Conservation (phyloP, 2,797 vertebrate species). For the Furcifer pardalis region DNA sequence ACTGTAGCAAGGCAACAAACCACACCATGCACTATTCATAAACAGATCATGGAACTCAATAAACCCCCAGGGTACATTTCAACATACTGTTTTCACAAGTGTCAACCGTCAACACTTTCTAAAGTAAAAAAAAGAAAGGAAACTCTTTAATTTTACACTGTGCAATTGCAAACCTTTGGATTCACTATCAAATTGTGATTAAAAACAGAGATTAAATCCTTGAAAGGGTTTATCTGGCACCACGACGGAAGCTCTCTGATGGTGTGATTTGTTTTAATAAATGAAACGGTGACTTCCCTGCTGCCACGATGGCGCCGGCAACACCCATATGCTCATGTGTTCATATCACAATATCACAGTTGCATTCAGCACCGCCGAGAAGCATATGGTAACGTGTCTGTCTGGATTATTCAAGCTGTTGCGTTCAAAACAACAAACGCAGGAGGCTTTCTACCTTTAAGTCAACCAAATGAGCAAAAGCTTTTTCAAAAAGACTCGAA, state of each 20-base stretch:
- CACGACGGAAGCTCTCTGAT: slow-evolving; percentile 10
- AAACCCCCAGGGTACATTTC: background rate
- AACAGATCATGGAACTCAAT: background rate
- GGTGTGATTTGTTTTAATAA: slow-evolving; percentile 22
- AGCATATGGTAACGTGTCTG: background rate
- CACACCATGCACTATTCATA: background rate
- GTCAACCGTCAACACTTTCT: background rate
- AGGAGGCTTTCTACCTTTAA: slow-evolving; percentile 14
- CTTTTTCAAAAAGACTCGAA: background rate
- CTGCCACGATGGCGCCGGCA: background rate
- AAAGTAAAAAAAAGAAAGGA: background rate
- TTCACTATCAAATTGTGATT: background rate
- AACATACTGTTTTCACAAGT: background rate
- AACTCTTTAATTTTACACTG: background rate
- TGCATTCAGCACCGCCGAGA: slow-evolving; percentile 14
- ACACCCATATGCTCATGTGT: background rate
- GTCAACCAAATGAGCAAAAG: background rate
- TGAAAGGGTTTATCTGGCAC: slow-evolving; percentile 15
- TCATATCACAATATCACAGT: background rate
- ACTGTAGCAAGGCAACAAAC: background rate
- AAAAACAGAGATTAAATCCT: background rate
- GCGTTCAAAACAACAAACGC: background rate
- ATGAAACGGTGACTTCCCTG: slow-evolving; percentile 2
- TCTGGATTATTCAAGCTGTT: background rate
- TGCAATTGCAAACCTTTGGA: background rate